These are phyloP conservation scores for Coenonympha glycerion DNA, from an alignment of 2,888 invertebrate species.

Conservation along the genomic window DNA sequence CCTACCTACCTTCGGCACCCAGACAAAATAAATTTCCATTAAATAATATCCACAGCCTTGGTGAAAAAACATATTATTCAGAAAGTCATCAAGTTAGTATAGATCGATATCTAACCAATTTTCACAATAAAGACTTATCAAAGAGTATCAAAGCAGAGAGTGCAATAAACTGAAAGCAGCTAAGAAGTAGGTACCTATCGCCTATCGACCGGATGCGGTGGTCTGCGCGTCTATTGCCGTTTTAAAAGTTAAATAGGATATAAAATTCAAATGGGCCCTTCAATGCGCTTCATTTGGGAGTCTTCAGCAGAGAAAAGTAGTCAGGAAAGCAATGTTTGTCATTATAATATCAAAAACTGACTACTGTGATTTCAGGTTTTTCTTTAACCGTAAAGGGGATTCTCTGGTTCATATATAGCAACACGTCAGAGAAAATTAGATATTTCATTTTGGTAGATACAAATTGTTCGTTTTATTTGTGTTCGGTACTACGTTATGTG, in stretches of 20 bases:
- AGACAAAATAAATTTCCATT: too few relatives aligned
- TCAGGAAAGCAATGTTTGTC: conserved; percentile 29
- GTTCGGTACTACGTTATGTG: too few relatives aligned
- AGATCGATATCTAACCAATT: too few relatives aligned
- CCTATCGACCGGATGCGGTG: conserved; percentile 14
- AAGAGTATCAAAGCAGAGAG: conserved; percentile 14
- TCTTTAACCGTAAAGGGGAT: background rate
- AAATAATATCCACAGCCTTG: too few relatives aligned
- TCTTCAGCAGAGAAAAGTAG: conserved; percentile 34
- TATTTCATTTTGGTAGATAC: too few relatives aligned
- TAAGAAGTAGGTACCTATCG: too few relatives aligned
- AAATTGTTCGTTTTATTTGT: too few relatives aligned
- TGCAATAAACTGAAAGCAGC: conserved; percentile 18
- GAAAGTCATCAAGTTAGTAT: too few relatives aligned
- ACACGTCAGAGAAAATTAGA: too few relatives aligned
- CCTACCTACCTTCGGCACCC: too few relatives aligned
- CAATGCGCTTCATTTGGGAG: conserved; percentile 36
- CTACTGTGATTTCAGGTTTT: conserved; percentile 11
- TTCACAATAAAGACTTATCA: conserved; percentile 20
- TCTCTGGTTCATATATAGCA: too few relatives aligned
- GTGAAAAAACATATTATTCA: too few relatives aligned
- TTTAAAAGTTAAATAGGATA: conserved; percentile 28
- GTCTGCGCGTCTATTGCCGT: conserved; percentile 20
- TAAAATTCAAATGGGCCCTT: conserved; percentile 35
- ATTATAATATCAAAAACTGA: conserved; percentile 27